Evolutionary conservation across 2,113 vertebrate species (phyloP).

Genomic region (Poeciliopsis retropinna): DNA sequence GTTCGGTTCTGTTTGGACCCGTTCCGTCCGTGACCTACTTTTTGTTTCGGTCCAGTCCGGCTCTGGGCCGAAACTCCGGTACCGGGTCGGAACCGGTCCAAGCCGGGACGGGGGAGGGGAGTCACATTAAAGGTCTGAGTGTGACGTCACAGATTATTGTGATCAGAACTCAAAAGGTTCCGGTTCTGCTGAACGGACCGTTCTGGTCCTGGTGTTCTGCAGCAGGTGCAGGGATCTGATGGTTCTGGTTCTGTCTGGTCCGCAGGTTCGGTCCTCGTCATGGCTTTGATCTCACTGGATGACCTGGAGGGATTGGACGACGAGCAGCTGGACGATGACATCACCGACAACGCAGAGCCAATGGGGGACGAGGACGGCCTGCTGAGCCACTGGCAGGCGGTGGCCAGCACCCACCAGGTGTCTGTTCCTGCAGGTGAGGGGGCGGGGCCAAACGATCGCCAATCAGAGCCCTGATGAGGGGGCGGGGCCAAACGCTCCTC

Average conservation of each 20-base stretch:
- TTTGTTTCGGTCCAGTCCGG: not conserved
- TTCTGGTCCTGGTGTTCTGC: no score
- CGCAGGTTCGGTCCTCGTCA: constrained; percentile 28
- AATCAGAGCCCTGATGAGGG: constrained; percentile 63
- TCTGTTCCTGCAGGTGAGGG: constrained; percentile 81
- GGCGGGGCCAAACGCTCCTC: not conserved
- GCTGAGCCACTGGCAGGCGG: constrained; percentile 82
- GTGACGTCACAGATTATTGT: not conserved
- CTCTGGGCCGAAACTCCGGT: not conserved
- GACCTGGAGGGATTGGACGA: constrained; percentile 83
- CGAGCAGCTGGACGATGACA: constrained; percentile 70
- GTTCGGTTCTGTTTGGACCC: not conserved
- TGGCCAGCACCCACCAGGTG: constrained; percentile 85
- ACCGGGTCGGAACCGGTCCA: not conserved
- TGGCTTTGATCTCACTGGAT: constrained; percentile 86
- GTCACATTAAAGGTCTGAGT: not conserved
- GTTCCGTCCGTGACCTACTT: constrained; percentile 22
- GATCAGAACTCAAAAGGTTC: no score
- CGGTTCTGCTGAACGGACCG: no score
- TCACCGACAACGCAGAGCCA: constrained; percentile 65
- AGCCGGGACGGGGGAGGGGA: no score
- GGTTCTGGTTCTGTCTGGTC: not conserved
- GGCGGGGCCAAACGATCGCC: not conserved
- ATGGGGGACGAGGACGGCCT: constrained; percentile 71
- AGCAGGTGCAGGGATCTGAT: no score